Evolutionary conservation across 2,888 invertebrate species (phyloP).

Genomic region (Orthosia gracilis): DNA sequence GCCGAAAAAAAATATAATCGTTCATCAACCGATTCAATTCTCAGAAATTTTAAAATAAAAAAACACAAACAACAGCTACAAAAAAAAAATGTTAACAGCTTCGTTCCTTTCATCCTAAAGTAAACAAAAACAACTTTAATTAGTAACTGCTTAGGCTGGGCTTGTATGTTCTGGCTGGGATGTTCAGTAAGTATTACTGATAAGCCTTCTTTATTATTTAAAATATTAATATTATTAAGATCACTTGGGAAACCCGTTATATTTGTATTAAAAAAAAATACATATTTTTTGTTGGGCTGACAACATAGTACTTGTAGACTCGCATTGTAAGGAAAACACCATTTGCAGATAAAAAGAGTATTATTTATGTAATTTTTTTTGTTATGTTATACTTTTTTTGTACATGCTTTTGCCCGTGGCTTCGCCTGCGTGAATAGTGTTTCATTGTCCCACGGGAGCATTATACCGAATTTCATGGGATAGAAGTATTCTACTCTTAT

Average conservation of each 20-base stretch:
- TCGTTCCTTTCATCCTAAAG: slow-evolving; percentile 16
- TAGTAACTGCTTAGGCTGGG: background rate
- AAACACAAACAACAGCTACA: background rate
- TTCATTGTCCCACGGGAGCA: too few relatives aligned
- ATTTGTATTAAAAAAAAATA: background rate
- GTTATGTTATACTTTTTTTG: too few relatives aligned
- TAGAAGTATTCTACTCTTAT: too few relatives aligned
- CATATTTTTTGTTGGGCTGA: background rate
- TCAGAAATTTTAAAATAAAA: background rate
- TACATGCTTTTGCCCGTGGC: too few relatives aligned
- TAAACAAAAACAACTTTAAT: slow-evolving; percentile 29
- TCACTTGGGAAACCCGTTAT: background rate
- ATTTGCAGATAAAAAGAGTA: too few relatives aligned
- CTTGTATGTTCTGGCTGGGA: too few relatives aligned
- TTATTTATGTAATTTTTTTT: too few relatives aligned
- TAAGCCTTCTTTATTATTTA: background rate
- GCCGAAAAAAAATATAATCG: too few relatives aligned
- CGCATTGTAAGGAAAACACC: background rate
- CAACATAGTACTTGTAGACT: too few relatives aligned
- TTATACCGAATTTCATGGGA: too few relatives aligned
- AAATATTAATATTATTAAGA: background rate
- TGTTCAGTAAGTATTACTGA: slow-evolving; percentile 2
- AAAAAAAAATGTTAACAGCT: background rate
- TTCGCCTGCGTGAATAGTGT: too few relatives aligned
- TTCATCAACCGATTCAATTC: background rate